Conservation (phyloP, 2,888 invertebrate species). For the Himalopsyche anomala region DNA sequence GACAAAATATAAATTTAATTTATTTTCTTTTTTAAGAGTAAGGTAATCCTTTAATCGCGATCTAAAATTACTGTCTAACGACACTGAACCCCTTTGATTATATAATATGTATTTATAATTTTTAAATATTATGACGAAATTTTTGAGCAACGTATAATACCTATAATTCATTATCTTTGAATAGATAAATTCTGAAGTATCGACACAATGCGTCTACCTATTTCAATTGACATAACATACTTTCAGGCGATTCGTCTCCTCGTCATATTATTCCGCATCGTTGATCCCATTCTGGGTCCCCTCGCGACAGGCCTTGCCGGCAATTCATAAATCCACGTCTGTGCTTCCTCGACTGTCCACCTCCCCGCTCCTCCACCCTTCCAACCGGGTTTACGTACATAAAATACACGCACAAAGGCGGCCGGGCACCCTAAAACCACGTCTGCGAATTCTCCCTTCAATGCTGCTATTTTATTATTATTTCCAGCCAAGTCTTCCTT, state of each 20-base stretch:
- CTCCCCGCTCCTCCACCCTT: not conserved
- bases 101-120: no score
- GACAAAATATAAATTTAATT: no score
- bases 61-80: no score
- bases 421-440: constrained; percentile 2
- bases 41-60: no score
- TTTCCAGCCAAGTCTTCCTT: not conserved
- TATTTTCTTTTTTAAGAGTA: no score
- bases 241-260: not conserved
- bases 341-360: constrained; percentile 6
- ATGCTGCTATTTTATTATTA: constrained; percentile 11
- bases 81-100: no score
- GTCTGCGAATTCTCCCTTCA: constrained; percentile 30
- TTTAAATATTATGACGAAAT: no score
- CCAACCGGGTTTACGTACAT: not conserved
- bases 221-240: no score
- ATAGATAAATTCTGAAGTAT: no score
- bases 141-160: no score
- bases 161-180: no score
- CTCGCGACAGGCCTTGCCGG: not conserved
- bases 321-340: constrained; percentile 30
- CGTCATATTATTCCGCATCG: constrained; percentile 5
- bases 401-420: constrained; percentile 22
- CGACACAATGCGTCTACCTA: no score
- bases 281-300: not conserved